Percentiles rank a stretch among this genome's conserved stretches.
Evolutionary conservation across 23 tunicate species (phyloP).

Genomic region (Halocynthia roretzi): DNA sequence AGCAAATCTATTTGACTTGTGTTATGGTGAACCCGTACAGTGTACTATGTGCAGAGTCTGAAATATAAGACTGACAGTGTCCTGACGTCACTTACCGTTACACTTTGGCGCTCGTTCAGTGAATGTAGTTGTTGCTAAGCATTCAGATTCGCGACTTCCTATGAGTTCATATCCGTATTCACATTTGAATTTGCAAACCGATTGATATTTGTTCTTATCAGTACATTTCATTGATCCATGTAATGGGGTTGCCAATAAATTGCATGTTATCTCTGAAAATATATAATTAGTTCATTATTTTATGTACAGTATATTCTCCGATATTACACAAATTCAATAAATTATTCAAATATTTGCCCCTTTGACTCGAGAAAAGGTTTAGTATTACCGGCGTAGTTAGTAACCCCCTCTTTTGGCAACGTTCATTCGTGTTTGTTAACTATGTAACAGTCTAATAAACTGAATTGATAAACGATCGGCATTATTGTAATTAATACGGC

Average conservation of each 20-base stretch:
- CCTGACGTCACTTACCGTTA: conserved; percentile 30
- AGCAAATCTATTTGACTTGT: neutral
- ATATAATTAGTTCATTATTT: neutral
- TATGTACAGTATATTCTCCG: too few relatives aligned
- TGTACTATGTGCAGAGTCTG: too few relatives aligned
- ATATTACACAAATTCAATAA: too few relatives aligned
- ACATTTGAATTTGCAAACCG: conserved; percentile 46
- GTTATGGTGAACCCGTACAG: neutral
- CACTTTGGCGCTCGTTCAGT: conserved; percentile 25
- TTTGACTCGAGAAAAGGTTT: too few relatives aligned
- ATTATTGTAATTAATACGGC: too few relatives aligned
- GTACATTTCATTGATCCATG: conserved; percentile 44
- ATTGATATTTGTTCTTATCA: conserved; percentile 50
- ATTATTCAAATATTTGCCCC: too few relatives aligned
- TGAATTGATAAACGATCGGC: too few relatives aligned
- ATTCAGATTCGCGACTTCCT: conserved; percentile 19
- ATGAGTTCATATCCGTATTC: conserved; percentile 46
- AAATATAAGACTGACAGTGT: too few relatives aligned
- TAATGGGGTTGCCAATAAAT: conserved; percentile 2
- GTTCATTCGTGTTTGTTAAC: too few relatives aligned
- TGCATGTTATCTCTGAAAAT: conserved; percentile 33
- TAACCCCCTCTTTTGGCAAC: too few relatives aligned
- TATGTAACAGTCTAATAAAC: too few relatives aligned
- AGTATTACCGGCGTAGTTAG: too few relatives aligned
- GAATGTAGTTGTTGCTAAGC: conserved; percentile 12